Percentiles rank a stretch among this genome's conserved stretches.
Conservation (phyloP, 2,888 invertebrate species). For the Lepetodrilus schrolli region DNA sequence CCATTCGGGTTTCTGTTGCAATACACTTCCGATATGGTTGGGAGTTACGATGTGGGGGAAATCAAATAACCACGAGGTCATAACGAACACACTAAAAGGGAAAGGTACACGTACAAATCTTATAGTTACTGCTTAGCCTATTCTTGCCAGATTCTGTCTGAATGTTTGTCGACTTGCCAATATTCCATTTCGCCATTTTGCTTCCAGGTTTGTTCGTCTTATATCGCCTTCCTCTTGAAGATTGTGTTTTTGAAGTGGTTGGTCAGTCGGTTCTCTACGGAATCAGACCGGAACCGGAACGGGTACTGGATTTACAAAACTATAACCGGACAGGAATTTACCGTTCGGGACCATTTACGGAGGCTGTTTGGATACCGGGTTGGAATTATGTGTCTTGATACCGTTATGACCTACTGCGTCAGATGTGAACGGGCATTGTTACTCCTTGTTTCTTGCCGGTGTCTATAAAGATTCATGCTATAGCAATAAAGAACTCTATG, state of each 20-base stretch:
- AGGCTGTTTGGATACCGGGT: not conserved
- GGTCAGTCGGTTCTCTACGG: not conserved
- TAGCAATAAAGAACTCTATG: too few relatives aligned
- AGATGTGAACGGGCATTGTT: too few relatives aligned
- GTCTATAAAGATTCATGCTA: too few relatives aligned
- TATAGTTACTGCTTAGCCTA: not conserved
- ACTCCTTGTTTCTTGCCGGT: too few relatives aligned
- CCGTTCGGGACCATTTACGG: too few relatives aligned
- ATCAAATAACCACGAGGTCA: not conserved
- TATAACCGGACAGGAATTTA: too few relatives aligned
- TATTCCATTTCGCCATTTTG: conserved; percentile 35
- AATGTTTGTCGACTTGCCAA: conserved; percentile 30
- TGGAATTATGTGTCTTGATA: not conserved
- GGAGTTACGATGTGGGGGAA: not conserved
- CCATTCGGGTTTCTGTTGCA: not conserved
- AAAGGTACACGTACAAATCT: not conserved
- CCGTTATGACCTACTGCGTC: not conserved
- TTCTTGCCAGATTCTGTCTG: not conserved
- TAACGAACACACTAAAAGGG: not conserved
- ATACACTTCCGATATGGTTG: not conserved
- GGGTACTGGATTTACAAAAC: not conserved
- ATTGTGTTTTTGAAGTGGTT: not conserved
- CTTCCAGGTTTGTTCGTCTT: conserved; percentile 30
- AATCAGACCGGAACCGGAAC: not conserved
- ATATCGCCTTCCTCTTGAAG: not conserved